These are phyloP conservation scores for Lindbergichthys nudifrons DNA, from an alignment of 2,797 vertebrate genomes.

Conservation along the genomic window DNA sequence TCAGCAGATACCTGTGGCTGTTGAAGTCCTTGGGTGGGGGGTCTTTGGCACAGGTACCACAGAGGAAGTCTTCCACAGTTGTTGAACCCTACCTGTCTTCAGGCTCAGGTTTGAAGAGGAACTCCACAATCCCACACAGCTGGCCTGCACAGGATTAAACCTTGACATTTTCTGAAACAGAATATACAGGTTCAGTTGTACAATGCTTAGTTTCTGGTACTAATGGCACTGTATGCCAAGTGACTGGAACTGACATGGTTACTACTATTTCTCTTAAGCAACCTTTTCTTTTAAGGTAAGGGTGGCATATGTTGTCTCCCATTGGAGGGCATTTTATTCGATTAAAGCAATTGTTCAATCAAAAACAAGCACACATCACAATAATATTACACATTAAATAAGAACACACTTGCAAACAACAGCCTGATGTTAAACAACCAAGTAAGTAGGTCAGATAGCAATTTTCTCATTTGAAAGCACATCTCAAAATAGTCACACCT, in stretches of 20 bases:
- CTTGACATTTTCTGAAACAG: conserved; percentile 5
- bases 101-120: no score
- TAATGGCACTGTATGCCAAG: background rate
- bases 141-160: background rate
- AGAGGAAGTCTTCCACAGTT: no score
- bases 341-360: background rate
- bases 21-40: no score
- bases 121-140: no score
- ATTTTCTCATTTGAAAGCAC: background rate
- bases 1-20: no score
- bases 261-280: background rate
- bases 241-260: background rate
- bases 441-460: background rate
- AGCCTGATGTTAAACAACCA: background rate
- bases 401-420: background rate
- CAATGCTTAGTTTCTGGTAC: background rate
- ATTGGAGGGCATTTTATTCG: background rate
- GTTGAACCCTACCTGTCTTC: no score
- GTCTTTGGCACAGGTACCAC: no score
- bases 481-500: background rate
- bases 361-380: background rate
- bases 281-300: background rate
- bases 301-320: background rate
- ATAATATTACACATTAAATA: background rate
- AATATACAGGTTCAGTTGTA: background rate